Base-by-base conservation (phyloP, 2,797 vertebrate species). In the Gymnopithys bicolor region DNA sequence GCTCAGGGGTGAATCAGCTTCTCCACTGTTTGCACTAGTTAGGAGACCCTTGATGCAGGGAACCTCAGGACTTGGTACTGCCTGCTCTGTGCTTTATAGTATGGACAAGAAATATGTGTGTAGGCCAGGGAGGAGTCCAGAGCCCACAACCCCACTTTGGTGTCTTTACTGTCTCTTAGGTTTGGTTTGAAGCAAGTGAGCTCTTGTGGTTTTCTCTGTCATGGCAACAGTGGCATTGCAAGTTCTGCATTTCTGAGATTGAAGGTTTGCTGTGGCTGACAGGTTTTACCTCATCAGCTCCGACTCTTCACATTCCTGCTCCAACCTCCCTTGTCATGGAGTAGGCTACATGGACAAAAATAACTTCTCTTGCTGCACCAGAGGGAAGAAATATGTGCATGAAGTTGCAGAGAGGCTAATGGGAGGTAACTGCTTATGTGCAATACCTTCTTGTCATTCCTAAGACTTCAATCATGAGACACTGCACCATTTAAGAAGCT, bases 231-330 rank as follows among this genome's bases (percentile, higher is more conserved):
- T 33, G 56, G 21, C 15, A 8, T 32, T 82, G 55, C 35, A 39
- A 13, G 30, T 17, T 71, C 19, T 64, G 48, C 3, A 1, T 64
- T 89, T 76, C 52, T 63, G 79, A 59, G 46, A 1, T 3, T 23
- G 70, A 73, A 56, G 4, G 3, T 32, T 93, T 88, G 24, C 56
- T 8, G 1, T 62, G 49, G 15, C n/a, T 33, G 37, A 8, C 19
- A 58, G 53, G n/a, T 53, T 74, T 15, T 16, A 5, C 19, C 7
- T 70, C 52, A 15, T 13, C 2, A 5, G 12, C 64, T 74, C 45
- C 56, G 14, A 15, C 25, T 59, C 30, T 39, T 43, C 2, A 10
- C 1, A 1, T 33, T 24, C 6, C 0, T 51, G 25, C n/a, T 89
- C 22, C 62, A 33, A n/a, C 33, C 25, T 45, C 22, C 35, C 35